These are phyloP conservation scores for Diplosoma virens DNA, from an alignment of 23 tunicate genomes.

Conservation along the genomic window DNA sequence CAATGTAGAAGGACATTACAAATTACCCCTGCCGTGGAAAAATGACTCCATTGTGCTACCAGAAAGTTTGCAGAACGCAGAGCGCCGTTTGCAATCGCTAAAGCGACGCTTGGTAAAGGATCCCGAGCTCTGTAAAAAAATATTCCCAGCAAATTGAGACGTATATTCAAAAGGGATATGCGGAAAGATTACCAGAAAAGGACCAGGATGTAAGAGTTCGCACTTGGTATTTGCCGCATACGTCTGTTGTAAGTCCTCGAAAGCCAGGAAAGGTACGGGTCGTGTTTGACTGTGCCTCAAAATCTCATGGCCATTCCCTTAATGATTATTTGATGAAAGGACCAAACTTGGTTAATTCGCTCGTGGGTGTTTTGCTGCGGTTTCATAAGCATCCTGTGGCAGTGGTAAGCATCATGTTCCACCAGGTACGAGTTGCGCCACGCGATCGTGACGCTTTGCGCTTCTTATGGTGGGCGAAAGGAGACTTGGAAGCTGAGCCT, in stretches of 20 bases:
- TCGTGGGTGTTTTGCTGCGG: constrained; percentile 19
- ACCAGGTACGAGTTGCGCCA: constrained; percentile 29
- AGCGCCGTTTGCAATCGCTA: not conserved
- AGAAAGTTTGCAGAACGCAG: constrained; percentile 4
- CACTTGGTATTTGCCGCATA: not conserved
- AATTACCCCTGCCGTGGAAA: constrained; percentile 16
- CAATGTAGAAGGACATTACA: constrained; percentile 3
- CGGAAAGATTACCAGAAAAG: not conserved
- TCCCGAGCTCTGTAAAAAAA: not conserved
- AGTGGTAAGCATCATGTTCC: constrained; percentile 9
- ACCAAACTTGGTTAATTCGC: constrained; percentile 33
- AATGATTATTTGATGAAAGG: constrained; percentile 26
- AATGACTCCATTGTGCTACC: not conserved
- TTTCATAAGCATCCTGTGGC: constrained; percentile 26
- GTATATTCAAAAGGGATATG: not conserved
- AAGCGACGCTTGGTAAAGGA: constrained; percentile 1
- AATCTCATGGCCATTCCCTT: not conserved
- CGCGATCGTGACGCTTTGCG: constrained; percentile 15
- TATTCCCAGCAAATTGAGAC: not conserved
- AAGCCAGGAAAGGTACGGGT: constrained; percentile 21
- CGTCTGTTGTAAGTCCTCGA: not conserved
- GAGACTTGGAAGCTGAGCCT: not conserved
- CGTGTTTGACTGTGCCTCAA: constrained; percentile 14
- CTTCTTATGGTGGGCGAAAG: constrained; percentile 30
- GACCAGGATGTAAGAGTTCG: not conserved